Percentiles rank a stretch among this genome's conserved stretches.
Conservation (phyloP, 2,113 vertebrate genomes). For the Ibidorhyncha struthersii region DNA sequence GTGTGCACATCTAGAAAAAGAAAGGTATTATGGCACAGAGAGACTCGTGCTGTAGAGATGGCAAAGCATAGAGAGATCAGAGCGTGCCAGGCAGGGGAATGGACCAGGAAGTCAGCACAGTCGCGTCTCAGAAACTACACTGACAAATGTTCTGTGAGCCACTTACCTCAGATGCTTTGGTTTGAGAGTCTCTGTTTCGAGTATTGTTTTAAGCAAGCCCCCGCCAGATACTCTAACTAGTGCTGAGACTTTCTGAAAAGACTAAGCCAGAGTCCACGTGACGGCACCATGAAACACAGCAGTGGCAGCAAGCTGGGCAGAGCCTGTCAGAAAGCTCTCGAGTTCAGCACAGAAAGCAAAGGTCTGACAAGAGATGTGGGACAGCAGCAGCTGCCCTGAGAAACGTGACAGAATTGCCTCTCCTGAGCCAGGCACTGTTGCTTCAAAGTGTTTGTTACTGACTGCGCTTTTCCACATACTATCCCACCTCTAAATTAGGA, state of each 20-base stretch:
- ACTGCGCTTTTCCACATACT: fast-evolving
- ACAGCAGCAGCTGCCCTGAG: not conserved
- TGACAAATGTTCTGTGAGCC: not conserved
- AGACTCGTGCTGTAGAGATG: not conserved
- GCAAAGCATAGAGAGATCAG: not conserved
- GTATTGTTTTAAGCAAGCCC: not conserved
- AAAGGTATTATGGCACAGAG: slow-evolving; percentile 58
- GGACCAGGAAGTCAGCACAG: not conserved
- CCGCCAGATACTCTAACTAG: not conserved
- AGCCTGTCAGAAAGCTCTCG: fast-evolving
- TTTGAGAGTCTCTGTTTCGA: not conserved
- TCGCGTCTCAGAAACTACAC: fast-evolving
- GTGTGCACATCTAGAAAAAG: slow-evolving; percentile 29
- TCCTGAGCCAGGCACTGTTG: not conserved
- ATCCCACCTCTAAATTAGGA: not conserved
- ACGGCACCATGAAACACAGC: fast-evolving
- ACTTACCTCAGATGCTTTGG: not conserved
- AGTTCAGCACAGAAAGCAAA: not conserved
- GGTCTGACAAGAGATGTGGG: not conserved
- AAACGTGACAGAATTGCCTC: not conserved
- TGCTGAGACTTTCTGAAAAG: not conserved
- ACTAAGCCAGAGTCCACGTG: not conserved
- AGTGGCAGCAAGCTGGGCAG: not conserved
- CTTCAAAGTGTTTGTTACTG: not conserved
- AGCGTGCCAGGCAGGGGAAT: not conserved